Conservation (phyloP, 2,113 vertebrate species). For the Helogale parvula region DNA sequence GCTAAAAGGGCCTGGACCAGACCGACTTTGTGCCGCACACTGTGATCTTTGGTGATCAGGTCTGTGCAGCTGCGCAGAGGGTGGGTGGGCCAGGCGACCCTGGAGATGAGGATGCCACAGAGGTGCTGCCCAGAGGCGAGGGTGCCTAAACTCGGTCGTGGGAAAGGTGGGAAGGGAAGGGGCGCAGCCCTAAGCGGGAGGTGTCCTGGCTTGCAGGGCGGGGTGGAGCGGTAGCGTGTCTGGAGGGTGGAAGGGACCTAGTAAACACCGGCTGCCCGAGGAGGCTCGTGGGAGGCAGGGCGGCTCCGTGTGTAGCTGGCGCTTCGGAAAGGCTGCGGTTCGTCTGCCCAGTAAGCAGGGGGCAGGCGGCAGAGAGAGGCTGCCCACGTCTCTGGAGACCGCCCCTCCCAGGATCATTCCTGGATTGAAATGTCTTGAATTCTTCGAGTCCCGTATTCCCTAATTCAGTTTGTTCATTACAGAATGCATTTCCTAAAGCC, state of each 20-base stretch:
- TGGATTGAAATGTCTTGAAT: conserved; percentile 9
- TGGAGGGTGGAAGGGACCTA: background rate
- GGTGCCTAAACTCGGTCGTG: background rate
- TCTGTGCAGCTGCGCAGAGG: background rate
- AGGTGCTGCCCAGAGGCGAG: background rate
- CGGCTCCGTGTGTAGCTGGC: background rate
- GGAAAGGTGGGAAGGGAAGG: background rate
- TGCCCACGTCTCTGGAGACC: background rate
- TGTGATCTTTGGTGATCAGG: background rate
- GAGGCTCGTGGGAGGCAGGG: background rate
- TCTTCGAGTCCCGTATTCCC: background rate
- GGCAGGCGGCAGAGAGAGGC: background rate
- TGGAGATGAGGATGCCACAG: background rate
- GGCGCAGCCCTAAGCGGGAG: background rate
- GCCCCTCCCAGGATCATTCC: background rate
- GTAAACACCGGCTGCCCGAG: background rate
- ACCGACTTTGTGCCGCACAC: no score
- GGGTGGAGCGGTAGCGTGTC: background rate
- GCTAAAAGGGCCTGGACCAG: no score
- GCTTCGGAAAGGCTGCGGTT: background rate
- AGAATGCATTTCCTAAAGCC: background rate
- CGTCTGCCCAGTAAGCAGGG: no score
- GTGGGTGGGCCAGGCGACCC: background rate
- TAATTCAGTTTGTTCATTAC: background rate
- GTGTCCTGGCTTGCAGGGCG: background rate